Evolutionary conservation across 2,113 vertebrate species (phyloP).

Genomic region (Halcyon malimbica): DNA sequence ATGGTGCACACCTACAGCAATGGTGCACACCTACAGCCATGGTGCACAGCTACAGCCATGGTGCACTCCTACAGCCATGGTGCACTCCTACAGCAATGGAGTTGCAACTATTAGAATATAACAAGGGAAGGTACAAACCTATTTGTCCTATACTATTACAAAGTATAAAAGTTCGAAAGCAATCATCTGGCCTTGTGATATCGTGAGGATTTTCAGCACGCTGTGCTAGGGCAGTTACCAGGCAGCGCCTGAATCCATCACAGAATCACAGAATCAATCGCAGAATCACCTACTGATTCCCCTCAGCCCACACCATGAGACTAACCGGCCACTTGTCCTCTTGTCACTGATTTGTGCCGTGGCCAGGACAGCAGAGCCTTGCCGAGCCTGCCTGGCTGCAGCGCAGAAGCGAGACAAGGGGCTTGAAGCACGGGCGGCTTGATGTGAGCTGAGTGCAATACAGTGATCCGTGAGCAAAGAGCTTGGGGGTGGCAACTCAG

Average conservation of each 20-base stretch:
- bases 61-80: neutral
- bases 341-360: neutral
- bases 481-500: neutral
- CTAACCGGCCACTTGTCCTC: neutral
- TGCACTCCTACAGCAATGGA: neutral
- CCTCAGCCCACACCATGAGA: fast-evolving
- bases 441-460: fast-evolving
- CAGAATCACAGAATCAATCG: no score
- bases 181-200: fast-evolving
- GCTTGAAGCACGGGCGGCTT: neutral
- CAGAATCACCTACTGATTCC: fast-evolving
- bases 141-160: neutral
- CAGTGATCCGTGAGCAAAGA: neutral
- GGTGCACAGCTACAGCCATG: neutral
- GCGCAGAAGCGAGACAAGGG: neutral
- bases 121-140: neutral
- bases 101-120: neutral
- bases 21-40: neutral
- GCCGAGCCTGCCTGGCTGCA: neutral
- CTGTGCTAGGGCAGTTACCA: neutral
- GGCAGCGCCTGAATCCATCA: neutral
- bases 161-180: neutral
- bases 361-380: neutral
- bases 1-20: neutral
- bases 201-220: neutral